A percentile compares a stretch with the other conserved stretches of the same genome.
phyloP scores from a whole-genome alignment of 2,797 vertebrate genomes.

The Geotrypetes seraphini region DNA sequence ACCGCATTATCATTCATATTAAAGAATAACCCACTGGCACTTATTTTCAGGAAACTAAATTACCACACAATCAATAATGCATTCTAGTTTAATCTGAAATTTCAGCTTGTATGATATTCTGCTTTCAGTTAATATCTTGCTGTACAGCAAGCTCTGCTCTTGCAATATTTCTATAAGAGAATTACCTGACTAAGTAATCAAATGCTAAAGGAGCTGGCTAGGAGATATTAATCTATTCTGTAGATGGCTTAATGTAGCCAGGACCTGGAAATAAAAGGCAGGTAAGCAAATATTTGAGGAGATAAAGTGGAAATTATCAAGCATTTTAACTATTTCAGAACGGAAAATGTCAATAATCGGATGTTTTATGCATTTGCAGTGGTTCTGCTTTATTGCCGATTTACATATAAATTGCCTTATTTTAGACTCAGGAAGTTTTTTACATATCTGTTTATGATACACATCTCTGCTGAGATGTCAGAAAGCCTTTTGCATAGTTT shows the following conservation, averaged over 20 bases:
- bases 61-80: conserved; percentile 92
- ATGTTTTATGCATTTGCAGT: conserved; percentile 86
- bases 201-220: conserved; percentile 79
- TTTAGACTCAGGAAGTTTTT: conserved; percentile 84
- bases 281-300: conserved; percentile 88
- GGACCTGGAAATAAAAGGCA: conserved; percentile 81
- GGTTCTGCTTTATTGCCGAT: conserved; percentile 95
- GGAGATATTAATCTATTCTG: conserved; percentile 87
- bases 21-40: conserved; percentile 90
- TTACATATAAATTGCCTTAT: conserved; percentile 99
- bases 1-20: conserved; percentile 90
- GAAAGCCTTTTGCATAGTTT: conserved; percentile 69
- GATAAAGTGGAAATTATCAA: conserved; percentile 90
- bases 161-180: conserved; percentile 78
- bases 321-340: conserved; percentile 88
- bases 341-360: conserved; percentile 86
- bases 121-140: conserved; percentile 81
- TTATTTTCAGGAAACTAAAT: conserved; percentile 90
- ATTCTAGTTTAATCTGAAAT: conserved; percentile 88
- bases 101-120: conserved; percentile 83
- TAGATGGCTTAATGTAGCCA: conserved; percentile 83
- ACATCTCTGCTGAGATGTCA: conserved; percentile 77
- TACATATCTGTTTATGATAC: conserved; percentile 80
- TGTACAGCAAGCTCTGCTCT: conserved; percentile 70
- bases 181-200: conserved; percentile 91